Evolutionary conservation across 2,113 vertebrate species (phyloP), one percentile per base, ranked within the genome.

Genomic region (Triplophysa rosa): DNA sequence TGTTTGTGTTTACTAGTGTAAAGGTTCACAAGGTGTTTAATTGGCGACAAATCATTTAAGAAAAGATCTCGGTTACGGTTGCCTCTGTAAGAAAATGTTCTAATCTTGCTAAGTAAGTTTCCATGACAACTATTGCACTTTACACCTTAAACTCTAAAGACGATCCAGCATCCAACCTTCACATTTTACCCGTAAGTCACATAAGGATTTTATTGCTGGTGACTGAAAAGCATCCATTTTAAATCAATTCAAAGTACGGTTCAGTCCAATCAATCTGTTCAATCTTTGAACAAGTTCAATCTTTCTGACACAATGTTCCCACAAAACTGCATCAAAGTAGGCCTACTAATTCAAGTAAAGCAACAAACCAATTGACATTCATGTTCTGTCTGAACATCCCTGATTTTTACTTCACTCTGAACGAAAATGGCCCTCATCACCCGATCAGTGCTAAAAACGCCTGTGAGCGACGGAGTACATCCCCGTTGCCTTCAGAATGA

Each of bases 121-220:
- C n/a, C 54, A 58, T 58, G 54, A 10, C n/a, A 58, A n/a, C 54
- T 10, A 21, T 58, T 58, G 8, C 54, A 21, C 54, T 21, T 58
- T 21, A 58, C 19, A n/a, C 14, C 52, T 54, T n/a, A n/a, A 23
- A 14, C 8, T 21, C 3, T 29, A n/a, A 7, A 56, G 16, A 71
- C 14, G 10, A 7, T 56, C 1, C 54, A n/a, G 58, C 19, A 10
- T 72, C 3, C 52, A 13, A 70, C 17, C 3, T 70, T 56, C 29
- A 59, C 33, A 72, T 72, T 61, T 59, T 59, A 73, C 70, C 70
- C 70, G n/a, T 61, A 73, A 73, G 8, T 73, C 54, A 42, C 54
- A 8, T 59, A 59, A 59, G 26, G 7, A 14, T 56, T 56, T 33
- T 37, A 56, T 13, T 56, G 47, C 49, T 21, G 24, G 6, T 56